phyloP scores from a whole-genome alignment of 2,113 vertebrate species.

The Amazona vittata region DNA sequence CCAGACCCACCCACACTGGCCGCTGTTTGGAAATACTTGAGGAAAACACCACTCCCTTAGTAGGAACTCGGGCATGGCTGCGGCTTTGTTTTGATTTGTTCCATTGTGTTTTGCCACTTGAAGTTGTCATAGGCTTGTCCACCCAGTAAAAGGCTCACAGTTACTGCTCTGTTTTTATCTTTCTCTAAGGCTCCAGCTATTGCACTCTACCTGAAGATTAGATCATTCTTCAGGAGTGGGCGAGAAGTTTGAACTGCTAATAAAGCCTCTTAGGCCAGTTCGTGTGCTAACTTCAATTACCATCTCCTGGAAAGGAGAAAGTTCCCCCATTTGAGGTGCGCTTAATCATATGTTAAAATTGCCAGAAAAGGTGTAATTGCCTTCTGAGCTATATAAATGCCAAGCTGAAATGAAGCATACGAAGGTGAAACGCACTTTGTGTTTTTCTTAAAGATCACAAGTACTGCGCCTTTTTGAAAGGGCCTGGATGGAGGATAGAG shows the following conservation, averaged over 20 bases:
- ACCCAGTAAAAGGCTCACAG: not conserved
- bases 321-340: not conserved
- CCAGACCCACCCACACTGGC: not conserved
- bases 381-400: not conserved
- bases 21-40: not conserved
- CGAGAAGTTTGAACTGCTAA: not conserved
- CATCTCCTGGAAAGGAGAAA: not conserved
- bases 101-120: not conserved
- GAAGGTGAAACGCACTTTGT: not conserved
- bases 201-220: not conserved
- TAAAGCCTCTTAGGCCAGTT: not conserved
- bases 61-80: not conserved
- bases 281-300: not conserved
- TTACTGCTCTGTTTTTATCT: not conserved
- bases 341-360: not conserved
- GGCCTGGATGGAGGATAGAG: not conserved
- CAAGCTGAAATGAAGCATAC: not conserved
- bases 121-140: not conserved
- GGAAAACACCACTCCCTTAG: constrained; percentile 14
- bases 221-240: not conserved
- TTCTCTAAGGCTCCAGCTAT: not conserved
- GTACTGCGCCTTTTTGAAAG: not conserved
- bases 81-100: not conserved
- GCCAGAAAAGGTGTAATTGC: not conserved
- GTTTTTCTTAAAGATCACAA: not conserved